These are phyloP conservation scores for Enhydra lutris DNA, from an alignment of 2,113 vertebrate genomes.

Conservation along the genomic window DNA sequence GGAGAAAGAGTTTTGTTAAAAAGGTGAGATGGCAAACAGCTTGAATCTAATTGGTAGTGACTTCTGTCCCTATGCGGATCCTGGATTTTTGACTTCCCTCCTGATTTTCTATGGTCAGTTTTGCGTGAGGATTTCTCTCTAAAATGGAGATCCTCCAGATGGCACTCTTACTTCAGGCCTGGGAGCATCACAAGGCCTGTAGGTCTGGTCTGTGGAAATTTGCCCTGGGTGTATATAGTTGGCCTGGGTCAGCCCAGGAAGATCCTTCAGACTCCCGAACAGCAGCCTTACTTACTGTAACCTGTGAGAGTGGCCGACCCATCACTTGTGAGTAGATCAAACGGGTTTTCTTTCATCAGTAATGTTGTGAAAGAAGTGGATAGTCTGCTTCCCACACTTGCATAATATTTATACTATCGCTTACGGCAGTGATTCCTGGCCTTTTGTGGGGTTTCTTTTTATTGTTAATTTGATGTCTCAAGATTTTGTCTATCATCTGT, in stretches of 20 bases:
- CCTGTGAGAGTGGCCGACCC: not conserved
- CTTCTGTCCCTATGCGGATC: not conserved
- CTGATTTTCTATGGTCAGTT: not conserved
- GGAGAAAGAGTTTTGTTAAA: not conserved
- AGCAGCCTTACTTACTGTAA: accelerated
- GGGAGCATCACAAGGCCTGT: not conserved
- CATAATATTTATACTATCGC: not conserved
- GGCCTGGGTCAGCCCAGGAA: not conserved
- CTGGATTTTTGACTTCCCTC: not conserved
- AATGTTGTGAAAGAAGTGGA: not conserved
- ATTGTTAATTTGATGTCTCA: not conserved
- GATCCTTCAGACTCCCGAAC: not conserved
- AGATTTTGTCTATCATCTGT: not conserved
- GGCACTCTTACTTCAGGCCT: conserved; percentile 57
- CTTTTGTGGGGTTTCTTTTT: not conserved
- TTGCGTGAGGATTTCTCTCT: not conserved
- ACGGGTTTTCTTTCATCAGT: not conserved
- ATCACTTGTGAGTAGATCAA: not conserved
- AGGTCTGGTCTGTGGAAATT: not conserved
- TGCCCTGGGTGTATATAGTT: not conserved
- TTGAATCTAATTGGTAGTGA: not conserved
- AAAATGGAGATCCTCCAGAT: conserved; percentile 50
- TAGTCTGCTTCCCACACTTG: not conserved
- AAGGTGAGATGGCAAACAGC: not conserved
- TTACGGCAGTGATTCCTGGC: not conserved